Base-by-base conservation (phyloP, 64 coral and sea anemone species). In the Catalaphyllia jardinei region DNA sequence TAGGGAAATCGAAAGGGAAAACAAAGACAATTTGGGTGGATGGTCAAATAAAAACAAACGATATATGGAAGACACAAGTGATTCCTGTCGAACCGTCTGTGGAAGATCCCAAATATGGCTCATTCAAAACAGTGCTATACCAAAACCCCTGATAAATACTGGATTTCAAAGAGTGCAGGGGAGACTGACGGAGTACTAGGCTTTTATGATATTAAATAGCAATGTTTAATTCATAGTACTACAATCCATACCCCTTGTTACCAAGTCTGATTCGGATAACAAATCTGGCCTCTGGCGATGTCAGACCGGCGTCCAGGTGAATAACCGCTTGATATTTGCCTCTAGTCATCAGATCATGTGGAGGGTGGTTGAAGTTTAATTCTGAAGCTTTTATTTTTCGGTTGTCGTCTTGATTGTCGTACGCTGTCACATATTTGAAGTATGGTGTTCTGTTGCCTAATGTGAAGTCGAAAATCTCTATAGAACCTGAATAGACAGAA, bases 281-380 rank as follows among this genome's bases (percentile, higher is more conserved):
- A 73, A 94, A 90, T 73, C 87, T 83, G 4, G 93, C 79, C 24
- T 94, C 88, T n/a, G 93, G 93, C 54, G 93, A 94, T 71, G 87
- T 74, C 11, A 94, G 88, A 35, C 93, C 93, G 31, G 76, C 84
- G 22, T 94, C 93, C 31, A 94, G 71, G 51, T 94, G 88, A 42
- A 94, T 79, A 52, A 94, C 93, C 18, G 81, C 88, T 33, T 80
- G 76, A 59, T 94, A 94, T 67, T 79, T 89, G 1, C 79, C 88
- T 33, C 80, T 78, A 18, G 87, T 94, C 42, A 76, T 67, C 14
- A 94, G 62, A 61, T 90, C 93, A 16, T 86, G 74, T 71, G 93
- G 93, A 9, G 93, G 93, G 22, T 83, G 75, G 31, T 89, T 89
- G 62, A 94, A 90, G 55, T 81, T 89, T 33, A 94, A 59, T 4